Percentiles rank a stretch among this genome's conserved stretches.
These are phyloP conservation scores for Drosophila imparisetae DNA, from an alignment of 2,888 invertebrate species.

Conservation along the genomic window DNA sequence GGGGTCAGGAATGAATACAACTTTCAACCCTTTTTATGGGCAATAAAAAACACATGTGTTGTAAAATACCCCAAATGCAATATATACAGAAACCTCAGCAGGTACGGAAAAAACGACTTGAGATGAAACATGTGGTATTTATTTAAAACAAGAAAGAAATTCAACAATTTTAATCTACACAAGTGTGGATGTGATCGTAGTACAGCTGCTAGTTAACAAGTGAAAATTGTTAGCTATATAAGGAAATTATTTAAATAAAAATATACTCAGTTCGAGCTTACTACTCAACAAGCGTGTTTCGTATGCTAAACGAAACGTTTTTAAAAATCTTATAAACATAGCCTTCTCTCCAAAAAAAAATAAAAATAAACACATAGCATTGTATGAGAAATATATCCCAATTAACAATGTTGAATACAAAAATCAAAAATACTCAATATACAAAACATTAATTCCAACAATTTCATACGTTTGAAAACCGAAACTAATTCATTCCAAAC, in stretches of 20 bases:
- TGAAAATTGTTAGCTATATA: neutral
- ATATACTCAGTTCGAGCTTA: neutral
- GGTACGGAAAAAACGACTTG: neutral
- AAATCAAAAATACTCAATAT: neutral
- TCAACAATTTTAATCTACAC: neutral
- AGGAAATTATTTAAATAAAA: neutral
- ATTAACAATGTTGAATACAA: neutral
- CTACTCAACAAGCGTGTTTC: neutral
- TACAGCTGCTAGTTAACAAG: neutral
- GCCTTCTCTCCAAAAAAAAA: neutral
- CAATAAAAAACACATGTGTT: neutral
- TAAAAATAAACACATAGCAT: neutral
- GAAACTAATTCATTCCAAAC: constrained; percentile 21
- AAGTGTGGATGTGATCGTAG: neutral
- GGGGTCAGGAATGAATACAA: neutral
- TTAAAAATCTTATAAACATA: neutral
- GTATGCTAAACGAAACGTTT: neutral
- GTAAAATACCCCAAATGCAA: neutral
- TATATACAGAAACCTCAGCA: neutral
- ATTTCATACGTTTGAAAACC: constrained; percentile 8
- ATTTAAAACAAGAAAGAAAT: neutral
- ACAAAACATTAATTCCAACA: neutral
- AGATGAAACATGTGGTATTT: neutral
- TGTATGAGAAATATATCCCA: neutral
- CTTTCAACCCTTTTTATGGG: neutral